These are phyloP conservation scores for Tadarida brasiliensis DNA, from an alignment of 2,797 vertebrate genomes.

Conservation along the genomic window DNA sequence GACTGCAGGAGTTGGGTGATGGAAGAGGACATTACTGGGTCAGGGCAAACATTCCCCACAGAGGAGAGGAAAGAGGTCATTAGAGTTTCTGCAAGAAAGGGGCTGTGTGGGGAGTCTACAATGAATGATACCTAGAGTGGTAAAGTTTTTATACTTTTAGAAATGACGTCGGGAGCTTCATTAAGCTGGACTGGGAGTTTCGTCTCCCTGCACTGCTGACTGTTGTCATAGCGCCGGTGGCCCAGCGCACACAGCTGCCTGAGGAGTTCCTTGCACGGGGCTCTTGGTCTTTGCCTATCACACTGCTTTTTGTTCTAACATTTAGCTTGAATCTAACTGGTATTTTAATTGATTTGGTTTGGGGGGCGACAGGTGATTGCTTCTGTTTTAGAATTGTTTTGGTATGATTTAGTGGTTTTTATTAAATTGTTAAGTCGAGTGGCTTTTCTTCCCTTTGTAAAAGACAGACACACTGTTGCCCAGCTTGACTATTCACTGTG, in stretches of 20 bases:
- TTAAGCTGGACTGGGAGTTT: not conserved
- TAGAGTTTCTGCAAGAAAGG: constrained; percentile 23
- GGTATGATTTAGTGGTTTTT: not conserved
- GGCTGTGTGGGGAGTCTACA: constrained; percentile 28
- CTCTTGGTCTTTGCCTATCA: not conserved
- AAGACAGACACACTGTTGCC: not conserved
- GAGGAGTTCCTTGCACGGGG: not conserved
- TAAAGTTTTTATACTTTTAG: not conserved
- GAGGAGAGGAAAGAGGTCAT: constrained; percentile 11
- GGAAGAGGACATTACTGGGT: not conserved
- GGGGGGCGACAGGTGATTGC: not conserved
- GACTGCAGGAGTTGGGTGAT: not conserved
- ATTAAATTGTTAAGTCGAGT: not conserved
- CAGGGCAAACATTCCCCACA: not conserved
- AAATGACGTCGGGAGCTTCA: not conserved
- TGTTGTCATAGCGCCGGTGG: not conserved
- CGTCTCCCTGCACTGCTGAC: rapidly evolving
- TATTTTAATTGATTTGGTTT: not conserved
- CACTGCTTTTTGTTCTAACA: not conserved
- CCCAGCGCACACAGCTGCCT: not conserved
- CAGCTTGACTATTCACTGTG: not conserved
- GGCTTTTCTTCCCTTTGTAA: constrained; percentile 53
- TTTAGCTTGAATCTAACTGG: constrained; percentile 44
- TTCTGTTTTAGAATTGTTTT: constrained; percentile 23
- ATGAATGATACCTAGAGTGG: not conserved